Evolutionary conservation across 2,888 invertebrate genomes (phyloP), one percentile per base, ranked within the genome.

Genomic region (Dioctria rufipes): DNA sequence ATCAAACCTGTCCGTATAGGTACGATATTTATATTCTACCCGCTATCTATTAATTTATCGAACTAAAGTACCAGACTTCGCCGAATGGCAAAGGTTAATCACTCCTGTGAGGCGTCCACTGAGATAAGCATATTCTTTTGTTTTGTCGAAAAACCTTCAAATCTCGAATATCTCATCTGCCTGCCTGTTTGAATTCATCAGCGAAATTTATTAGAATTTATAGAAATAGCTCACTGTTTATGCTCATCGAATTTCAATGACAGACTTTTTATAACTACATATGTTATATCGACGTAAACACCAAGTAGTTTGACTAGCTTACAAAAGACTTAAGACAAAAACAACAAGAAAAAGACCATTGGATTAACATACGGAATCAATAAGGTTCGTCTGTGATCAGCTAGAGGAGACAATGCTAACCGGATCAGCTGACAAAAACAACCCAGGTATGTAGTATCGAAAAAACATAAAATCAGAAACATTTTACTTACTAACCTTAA

Each of bases 161-260:
- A 43, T 73, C n/a, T 73, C 73, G 73, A 58, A 73, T 58, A 73
- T 60, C 73, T 8, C 61, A 39, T 61, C 60, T 58, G 42, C 13
- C 58, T 13, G 25, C 46, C 51, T 67, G 67, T 46, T 49, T 73
- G 43, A n/a, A 42, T n/a, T 73, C 5, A 73, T 42, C 58, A 60
- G 42, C 42, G 42, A 42, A n/a, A 13, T 43, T 73, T 51, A 39
- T 39, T 51, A 69, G 69, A 69, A 69, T 69, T 69, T 39, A 2
- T 42, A 69, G 54, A 54, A 54, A 54, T 54, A n/a, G 6, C 11
- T 54, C 54, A n/a, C 54, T 25, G 54, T 54, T n/a, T 54, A n/a
- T 46, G 69, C 37, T 69, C 69, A 51, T 37, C 49, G 69, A 25
- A 37, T 37, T 69, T 69, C 69, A 67, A 67, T 67, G 25, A 46